Conservation (phyloP, 2,113 vertebrate species). For the Naja naja region DNA sequence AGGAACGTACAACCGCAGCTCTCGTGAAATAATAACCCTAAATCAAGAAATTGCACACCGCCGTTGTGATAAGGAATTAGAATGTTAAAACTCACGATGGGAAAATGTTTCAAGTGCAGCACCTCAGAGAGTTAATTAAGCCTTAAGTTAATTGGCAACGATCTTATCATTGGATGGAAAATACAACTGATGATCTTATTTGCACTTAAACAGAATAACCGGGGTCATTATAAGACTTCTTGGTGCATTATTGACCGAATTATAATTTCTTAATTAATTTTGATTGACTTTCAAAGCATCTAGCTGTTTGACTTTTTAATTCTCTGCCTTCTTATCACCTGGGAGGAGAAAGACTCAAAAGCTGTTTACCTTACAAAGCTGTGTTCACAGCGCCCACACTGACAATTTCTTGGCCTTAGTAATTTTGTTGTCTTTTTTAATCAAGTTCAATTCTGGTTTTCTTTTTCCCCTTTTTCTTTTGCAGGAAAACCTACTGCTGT, state of each 20-base stretch:
- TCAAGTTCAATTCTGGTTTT: background rate
- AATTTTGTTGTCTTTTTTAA: background rate
- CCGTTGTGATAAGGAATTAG: constrained; percentile 58
- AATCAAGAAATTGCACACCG: constrained; percentile 48
- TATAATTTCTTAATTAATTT: constrained; percentile 70
- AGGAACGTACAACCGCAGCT: constrained; percentile 58
- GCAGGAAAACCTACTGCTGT: background rate
- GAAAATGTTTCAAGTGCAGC: constrained; percentile 66
- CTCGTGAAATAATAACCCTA: constrained; percentile 56
- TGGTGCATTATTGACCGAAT: constrained; percentile 64
- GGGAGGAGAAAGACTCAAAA: background rate
- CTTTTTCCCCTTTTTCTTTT: background rate
- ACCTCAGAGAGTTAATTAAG: constrained; percentile 74
- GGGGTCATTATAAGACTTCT: constrained; percentile 65
- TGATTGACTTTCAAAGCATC: constrained; percentile 60
- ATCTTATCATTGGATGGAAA: constrained; percentile 69
- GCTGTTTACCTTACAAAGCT: background rate
- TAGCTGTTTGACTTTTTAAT: constrained; percentile 39
- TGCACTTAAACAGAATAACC: constrained; percentile 64
- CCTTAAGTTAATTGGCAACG: constrained; percentile 70
- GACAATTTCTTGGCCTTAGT: background rate
- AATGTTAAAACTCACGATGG: constrained; percentile 51
- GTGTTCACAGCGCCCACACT: background rate
- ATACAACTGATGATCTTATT: constrained; percentile 65
- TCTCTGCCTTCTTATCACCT: constrained; percentile 38